phyloP scores from a whole-genome alignment of 1,140 invertebrate species.

The Drosophila tani region DNA sequence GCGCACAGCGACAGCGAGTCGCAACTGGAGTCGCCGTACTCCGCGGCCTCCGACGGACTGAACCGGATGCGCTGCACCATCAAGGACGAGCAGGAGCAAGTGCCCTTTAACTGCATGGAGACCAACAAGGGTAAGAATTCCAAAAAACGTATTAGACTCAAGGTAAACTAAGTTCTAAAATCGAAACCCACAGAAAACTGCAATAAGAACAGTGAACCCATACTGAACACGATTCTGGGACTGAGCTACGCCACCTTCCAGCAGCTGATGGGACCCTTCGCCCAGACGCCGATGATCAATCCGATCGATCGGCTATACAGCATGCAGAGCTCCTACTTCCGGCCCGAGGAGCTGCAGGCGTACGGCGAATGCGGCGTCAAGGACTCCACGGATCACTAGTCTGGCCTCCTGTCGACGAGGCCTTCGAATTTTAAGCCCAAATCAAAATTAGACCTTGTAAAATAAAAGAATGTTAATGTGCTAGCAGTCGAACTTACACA shows the following conservation, averaged over 20 bases:
- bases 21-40: slow-evolving; percentile 80
- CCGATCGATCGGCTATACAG: slow-evolving; percentile 88
- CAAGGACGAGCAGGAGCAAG: slow-evolving; percentile 82
- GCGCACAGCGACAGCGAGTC: slow-evolving; percentile 86
- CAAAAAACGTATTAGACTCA: background rate
- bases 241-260: slow-evolving; percentile 85
- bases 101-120: slow-evolving; percentile 81
- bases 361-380: slow-evolving; percentile 76
- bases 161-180: background rate
- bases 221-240: slow-evolving; percentile 83
- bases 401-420: background rate
- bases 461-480: slow-evolving; percentile 79
- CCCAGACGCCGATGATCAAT: slow-evolving; percentile 85
- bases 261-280: slow-evolving; percentile 84
- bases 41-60: slow-evolving; percentile 75
- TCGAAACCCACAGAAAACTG: slow-evolving; percentile 71
- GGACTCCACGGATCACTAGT: slow-evolving; percentile 71
- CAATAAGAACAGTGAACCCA: slow-evolving; percentile 81
- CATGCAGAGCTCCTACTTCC: slow-evolving; percentile 89
- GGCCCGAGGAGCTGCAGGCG: slow-evolving; percentile 86
- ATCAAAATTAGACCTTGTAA: slow-evolving; percentile 84
- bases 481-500: slow-evolving; percentile 51
- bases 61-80: slow-evolving; percentile 70
- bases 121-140: slow-evolving; percentile 76
- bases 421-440: slow-evolving; percentile 70